Evolutionary conservation across 2,888 invertebrate genomes (phyloP).

Genomic region (Rhamphomyia laevipes): DNA sequence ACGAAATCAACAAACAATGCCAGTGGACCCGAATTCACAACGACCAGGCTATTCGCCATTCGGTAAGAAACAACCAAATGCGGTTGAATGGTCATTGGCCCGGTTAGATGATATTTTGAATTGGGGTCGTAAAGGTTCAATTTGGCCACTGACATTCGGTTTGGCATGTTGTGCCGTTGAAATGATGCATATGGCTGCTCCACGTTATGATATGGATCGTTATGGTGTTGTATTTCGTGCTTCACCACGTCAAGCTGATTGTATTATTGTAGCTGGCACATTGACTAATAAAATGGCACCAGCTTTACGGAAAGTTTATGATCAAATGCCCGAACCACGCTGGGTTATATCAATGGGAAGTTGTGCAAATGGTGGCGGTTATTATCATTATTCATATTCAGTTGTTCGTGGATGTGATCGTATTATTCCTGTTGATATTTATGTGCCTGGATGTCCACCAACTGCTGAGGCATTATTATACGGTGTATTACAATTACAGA

Average conservation of each 20-base stretch:
- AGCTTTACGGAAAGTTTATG: conserved; percentile 89
- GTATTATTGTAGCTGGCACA: conserved; percentile 97
- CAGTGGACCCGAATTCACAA: conserved; percentile 36
- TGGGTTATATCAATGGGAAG: conserved; percentile 99
- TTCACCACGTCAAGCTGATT: conserved; percentile 91
- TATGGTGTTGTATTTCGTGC: conserved; percentile 97
- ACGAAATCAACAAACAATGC: conserved; percentile 32
- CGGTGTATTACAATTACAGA: conserved; percentile 91
- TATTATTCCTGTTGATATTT: conserved; percentile 96
- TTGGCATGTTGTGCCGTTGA: conserved; percentile 98
- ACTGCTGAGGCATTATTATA: conserved; percentile 96
- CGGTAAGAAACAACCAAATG: conserved; percentile 45
- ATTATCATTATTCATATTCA: conserved; percentile 98
- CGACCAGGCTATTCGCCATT: conserved; percentile 41
- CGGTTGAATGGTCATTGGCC: conserved; percentile 79
- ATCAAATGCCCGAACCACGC: conserved; percentile 94
- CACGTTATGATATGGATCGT: conserved; percentile 98
- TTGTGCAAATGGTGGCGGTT: conserved; percentile 99
- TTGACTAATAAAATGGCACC: conserved; percentile 99
- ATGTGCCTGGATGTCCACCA: conserved; percentile 97
- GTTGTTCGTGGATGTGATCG: conserved; percentile 97
- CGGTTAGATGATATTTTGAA: conserved; percentile 87
- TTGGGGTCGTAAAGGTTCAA: conserved; percentile 87
- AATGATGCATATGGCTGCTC: conserved; percentile 99
- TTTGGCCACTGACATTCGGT: conserved; percentile 99